Evolutionary conservation across 2,797 vertebrate genomes (phyloP).

Genomic region (Gallinago nigripennis): DNA sequence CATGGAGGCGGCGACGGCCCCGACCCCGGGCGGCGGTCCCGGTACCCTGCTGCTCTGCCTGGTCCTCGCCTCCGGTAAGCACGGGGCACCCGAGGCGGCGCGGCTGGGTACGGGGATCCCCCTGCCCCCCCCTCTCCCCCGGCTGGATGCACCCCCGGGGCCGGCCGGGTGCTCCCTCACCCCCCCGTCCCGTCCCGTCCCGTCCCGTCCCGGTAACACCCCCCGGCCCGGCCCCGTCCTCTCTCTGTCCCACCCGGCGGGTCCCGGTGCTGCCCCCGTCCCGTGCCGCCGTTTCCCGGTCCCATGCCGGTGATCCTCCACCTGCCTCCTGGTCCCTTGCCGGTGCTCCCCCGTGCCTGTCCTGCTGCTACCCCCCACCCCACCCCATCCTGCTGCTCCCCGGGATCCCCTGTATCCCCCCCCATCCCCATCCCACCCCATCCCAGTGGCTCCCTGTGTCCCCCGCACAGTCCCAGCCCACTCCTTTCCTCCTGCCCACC

Average conservation of each 20-base stretch:
- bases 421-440: background rate
- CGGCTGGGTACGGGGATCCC: background rate
- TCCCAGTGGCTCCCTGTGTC: background rate
- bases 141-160: background rate
- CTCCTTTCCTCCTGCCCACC: background rate
- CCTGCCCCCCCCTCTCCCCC: background rate
- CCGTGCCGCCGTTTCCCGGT: background rate
- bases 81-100: background rate
- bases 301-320: background rate
- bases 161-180: background rate
- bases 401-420: too few species aligned
- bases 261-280: background rate
- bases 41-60: slow-evolving; percentile 44
- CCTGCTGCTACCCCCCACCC: too few species aligned
- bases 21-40: slow-evolving; percentile 12
- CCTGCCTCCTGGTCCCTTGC: background rate
- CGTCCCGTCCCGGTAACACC: background rate
- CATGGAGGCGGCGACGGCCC: slow-evolving; percentile 7
- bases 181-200: background rate
- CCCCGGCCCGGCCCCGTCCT: background rate
- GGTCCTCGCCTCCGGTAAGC: slow-evolving; percentile 57
- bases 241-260: background rate
- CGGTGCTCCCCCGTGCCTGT: background rate
- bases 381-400: background rate
- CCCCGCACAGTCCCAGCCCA: background rate